phyloP scores from a whole-genome alignment of 2,113 vertebrate species.

The Sialia sialis region DNA sequence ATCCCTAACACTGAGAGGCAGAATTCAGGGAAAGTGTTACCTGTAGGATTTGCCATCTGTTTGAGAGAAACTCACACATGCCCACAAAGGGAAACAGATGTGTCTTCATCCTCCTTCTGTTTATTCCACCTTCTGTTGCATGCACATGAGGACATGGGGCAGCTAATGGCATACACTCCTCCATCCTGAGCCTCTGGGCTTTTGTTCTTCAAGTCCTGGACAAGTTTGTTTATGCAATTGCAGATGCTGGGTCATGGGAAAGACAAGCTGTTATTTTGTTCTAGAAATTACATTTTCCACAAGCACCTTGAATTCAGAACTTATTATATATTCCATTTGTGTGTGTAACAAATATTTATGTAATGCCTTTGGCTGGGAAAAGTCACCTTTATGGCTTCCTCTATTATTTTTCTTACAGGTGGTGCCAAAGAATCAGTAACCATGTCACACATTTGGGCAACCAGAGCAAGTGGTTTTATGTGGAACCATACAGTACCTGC shows the following conservation, averaged over 20 bases:
- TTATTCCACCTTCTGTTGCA: neutral
- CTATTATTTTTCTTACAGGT: neutral
- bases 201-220: neutral
- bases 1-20: neutral
- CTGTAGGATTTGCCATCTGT: neutral
- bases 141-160: neutral
- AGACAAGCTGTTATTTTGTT: neutral
- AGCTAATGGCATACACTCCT: neutral
- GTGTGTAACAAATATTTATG: neutral
- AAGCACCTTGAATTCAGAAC: neutral
- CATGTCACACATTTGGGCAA: neutral
- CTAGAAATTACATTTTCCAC: neutral
- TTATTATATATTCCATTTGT: neutral
- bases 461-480: neutral
- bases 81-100: neutral
- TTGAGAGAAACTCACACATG: neutral
- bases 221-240: neutral
- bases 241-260: neutral
- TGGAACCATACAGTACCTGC: neutral
- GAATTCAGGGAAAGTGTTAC: neutral
- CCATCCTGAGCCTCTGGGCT: no score
- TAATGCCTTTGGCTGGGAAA: neutral
- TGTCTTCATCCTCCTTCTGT: neutral
- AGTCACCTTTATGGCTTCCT: neutral
- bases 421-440: neutral